Evolutionary conservation across 1,140 invertebrate genomes (phyloP), one percentile per base, ranked within the genome.

Genomic region (Camponotus vicinus): DNA sequence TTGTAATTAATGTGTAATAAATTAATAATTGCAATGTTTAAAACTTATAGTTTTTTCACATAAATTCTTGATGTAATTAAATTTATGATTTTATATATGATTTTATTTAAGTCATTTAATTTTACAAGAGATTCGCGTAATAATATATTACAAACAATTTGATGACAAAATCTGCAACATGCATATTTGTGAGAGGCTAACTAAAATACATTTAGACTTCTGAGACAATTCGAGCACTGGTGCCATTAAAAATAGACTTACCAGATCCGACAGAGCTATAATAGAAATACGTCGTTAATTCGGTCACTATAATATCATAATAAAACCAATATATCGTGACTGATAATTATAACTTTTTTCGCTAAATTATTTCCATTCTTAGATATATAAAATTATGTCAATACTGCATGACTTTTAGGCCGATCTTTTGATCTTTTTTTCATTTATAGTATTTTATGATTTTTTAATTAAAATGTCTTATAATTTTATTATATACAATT

Each of bases 211-310:
- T 71, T 85, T 76, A 84, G 69, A 21, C 55, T 52, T n/a, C 49
- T 13, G 27, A 64, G 73, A 90, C 75, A 85, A 89, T 76, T 57
- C 34, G 42, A 55, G 37, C 34, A 55, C n/a, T 32, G 13, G 5
- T 37, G 11, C 34, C 67, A 45, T 79, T 64, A 69, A 84, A 90
- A 89, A 90, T 89, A 90, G 69, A 89, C 52, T 45, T 49, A 40
- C 45, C 13, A 73, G 55, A 73, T 18, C 40, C 11, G 11, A 49
- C 42, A 4, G 32, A 45, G 5, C 13, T 61, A 49, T 27, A 15
- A 27, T 27, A 37, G 55, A 83, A 63, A 75, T 52, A 8, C 45
- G 21, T 0, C 40, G 61, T 57, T 75, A 63, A 83, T 83, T 73
- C 32, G 52, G 40, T 5, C 32, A 61, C n/a, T 13, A 5, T 42